phyloP scores from a whole-genome alignment of 1,140 invertebrate genomes.

The Heliconius himera region DNA sequence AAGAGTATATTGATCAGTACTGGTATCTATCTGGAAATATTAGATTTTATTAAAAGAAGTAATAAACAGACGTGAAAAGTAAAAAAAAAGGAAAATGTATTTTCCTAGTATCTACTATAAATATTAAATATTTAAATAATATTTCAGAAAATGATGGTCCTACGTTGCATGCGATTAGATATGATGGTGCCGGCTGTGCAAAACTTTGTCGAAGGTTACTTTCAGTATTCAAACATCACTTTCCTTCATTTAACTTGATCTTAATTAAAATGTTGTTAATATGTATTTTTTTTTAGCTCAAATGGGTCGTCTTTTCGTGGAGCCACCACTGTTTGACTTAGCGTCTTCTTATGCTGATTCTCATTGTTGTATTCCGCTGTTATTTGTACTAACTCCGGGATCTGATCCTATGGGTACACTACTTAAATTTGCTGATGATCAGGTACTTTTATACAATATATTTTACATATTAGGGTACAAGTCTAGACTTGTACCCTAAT shows the following conservation, averaged over 20 bases:
- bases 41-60: no score
- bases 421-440: conserved; percentile 94
- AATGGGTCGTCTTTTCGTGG: conserved; percentile 91
- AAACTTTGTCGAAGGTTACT: conserved; percentile 86
- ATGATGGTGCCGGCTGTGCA: conserved; percentile 94
- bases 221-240: background rate
- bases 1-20: no score
- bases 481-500: background rate
- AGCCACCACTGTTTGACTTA: conserved; percentile 95
- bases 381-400: conserved; percentile 96
- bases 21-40: no score
- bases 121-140: background rate
- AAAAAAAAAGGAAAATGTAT: no score
- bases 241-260: background rate
- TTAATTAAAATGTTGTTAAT: background rate
- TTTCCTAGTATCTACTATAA: no score
- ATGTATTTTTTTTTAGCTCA: conserved; percentile 45
- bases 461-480: no score
- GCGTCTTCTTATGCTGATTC: conserved; percentile 92
- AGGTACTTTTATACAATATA: conserved; percentile 62
- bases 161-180: conserved; percentile 93
- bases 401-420: conserved; percentile 94
- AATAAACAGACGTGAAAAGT: no score
- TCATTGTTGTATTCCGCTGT: conserved; percentile 90
- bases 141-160: conserved; percentile 88